Evolutionary conservation across 2,888 invertebrate genomes (phyloP).

Genomic region (Papilio elwesi): DNA sequence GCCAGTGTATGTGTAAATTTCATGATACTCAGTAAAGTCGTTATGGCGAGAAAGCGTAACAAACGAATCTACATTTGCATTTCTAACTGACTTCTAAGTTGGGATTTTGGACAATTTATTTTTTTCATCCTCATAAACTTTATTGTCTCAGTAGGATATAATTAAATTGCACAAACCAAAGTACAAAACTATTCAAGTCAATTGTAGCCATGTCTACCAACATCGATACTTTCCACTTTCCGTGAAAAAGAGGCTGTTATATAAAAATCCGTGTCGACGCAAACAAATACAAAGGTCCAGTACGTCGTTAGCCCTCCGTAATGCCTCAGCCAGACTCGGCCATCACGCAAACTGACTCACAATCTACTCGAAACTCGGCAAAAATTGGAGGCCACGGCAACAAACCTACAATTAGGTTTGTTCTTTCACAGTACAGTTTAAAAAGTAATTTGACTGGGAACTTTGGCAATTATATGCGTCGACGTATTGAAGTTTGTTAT

Average conservation of each 20-base stretch:
- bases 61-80: too few relatives aligned
- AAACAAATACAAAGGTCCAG: background rate
- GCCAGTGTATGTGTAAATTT: too few relatives aligned
- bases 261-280: background rate
- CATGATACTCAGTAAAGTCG: too few relatives aligned
- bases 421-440: slow-evolving; percentile 18
- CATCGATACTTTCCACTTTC: too few relatives aligned
- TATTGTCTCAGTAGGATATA: too few relatives aligned
- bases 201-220: too few relatives aligned
- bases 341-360: slow-evolving; percentile 32
- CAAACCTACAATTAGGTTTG: slow-evolving; percentile 12
- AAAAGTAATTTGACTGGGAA: slow-evolving; percentile 19
- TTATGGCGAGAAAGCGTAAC: too few relatives aligned
- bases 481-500: background rate
- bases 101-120: too few relatives aligned
- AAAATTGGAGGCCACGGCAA: slow-evolving; percentile 4
- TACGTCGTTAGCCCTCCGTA: background rate
- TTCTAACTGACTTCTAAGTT: too few relatives aligned
- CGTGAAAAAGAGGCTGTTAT: background rate
- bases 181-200: too few relatives aligned
- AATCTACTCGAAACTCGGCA: slow-evolving; percentile 3
- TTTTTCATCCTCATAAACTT: too few relatives aligned
- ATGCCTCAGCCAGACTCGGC: slow-evolving; percentile 1
- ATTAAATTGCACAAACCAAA: too few relatives aligned
- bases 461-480: background rate